phyloP scores from a whole-genome alignment of 53 echinoderm and acorn worm species.

The Crossaster papposus region DNA sequence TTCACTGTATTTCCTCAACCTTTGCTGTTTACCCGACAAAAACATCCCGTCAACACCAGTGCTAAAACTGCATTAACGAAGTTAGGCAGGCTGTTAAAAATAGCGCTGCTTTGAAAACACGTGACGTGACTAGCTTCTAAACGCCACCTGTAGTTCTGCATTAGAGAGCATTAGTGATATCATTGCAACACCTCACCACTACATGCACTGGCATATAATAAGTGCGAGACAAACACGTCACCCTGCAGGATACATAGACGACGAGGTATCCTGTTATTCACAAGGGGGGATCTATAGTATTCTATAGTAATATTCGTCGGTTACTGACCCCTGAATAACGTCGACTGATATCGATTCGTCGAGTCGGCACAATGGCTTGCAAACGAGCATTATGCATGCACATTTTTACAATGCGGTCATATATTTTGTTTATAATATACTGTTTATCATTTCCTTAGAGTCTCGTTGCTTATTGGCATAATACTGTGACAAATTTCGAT shows the following conservation, averaged over 20 bases:
- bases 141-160: not conserved
- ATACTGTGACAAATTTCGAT: not conserved
- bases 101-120: not conserved
- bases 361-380: not conserved
- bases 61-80: too few relatives aligned
- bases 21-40: too few relatives aligned
- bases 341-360: slow-evolving; percentile 3
- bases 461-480: not conserved
- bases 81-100: not conserved
- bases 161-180: not conserved
- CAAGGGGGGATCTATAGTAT: not conserved
- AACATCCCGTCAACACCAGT: too few relatives aligned
- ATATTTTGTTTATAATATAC: not conserved
- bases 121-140: not conserved
- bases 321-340: slow-evolving; percentile 33
- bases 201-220: too few relatives aligned
- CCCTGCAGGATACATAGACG: not conserved
- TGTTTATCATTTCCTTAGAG: not conserved
- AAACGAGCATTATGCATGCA: not conserved
- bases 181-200: slow-evolving; percentile 10
- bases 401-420: not conserved
- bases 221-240: slow-evolving; percentile 24
- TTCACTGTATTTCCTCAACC: too few relatives aligned
- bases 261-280: not conserved
- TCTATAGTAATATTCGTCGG: not conserved